Evolutionary conservation across 2,797 vertebrate species (phyloP).

Genomic region (Bryconaethiops microstoma): DNA sequence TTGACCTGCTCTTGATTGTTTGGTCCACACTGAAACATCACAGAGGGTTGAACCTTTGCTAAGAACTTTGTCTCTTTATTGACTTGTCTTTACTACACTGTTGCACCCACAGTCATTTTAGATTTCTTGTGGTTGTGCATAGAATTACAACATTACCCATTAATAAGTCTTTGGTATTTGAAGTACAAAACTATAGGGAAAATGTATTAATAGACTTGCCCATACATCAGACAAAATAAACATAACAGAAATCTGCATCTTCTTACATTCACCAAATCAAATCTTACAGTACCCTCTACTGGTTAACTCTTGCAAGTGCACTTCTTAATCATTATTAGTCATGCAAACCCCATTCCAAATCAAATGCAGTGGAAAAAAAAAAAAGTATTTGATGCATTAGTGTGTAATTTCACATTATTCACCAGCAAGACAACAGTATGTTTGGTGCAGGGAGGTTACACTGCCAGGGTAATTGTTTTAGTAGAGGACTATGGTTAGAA

Average conservation of each 20-base stretch:
- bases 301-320: constrained; percentile 54
- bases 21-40: background rate
- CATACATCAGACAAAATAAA: background rate
- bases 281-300: constrained; percentile 66
- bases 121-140: background rate
- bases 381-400: constrained; percentile 6
- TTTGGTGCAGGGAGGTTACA: background rate
- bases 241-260: background rate
- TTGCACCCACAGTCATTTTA: background rate
- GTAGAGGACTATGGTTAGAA: constrained; percentile 8
- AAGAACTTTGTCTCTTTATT: background rate
- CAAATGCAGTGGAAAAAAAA: constrained; percentile 39
- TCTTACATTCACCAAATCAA: background rate
- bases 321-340: background rate
- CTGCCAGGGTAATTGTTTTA: background rate
- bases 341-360: constrained; percentile 57
- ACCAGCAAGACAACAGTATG: background rate
- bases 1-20: background rate
- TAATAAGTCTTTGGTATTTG: background rate
- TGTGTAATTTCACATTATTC: constrained; percentile 37
- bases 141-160: background rate
- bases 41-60: background rate
- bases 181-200: background rate
- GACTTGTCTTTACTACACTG: background rate
- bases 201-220: background rate